phyloP scores from a whole-genome alignment of 1,140 invertebrate genomes.

The Cyphomyrmex costatus region DNA sequence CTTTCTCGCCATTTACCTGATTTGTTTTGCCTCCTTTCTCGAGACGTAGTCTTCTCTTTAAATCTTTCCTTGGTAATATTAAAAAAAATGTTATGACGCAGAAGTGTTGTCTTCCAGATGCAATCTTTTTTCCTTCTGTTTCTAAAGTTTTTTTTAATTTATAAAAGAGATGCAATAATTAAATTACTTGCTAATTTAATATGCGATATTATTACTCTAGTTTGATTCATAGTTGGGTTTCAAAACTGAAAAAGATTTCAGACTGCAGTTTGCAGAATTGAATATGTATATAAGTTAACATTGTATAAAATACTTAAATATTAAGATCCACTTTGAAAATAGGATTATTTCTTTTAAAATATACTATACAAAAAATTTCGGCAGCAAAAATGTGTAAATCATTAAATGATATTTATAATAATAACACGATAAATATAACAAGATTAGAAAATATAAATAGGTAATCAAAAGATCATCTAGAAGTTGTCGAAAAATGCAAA shows the following conservation, averaged over 20 bases:
- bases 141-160: background rate
- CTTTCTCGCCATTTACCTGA: constrained; percentile 12
- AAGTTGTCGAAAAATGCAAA: background rate
- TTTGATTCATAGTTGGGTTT: too few relatives aligned
- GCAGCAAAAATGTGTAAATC: background rate
- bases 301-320: too few relatives aligned
- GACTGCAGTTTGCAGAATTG: too few relatives aligned
- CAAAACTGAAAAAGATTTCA: too few relatives aligned
- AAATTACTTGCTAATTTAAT: too few relatives aligned
- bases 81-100: background rate
- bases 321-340: too few relatives aligned
- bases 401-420: background rate
- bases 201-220: too few relatives aligned
- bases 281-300: too few relatives aligned
- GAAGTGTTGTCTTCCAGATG: background rate
- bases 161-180: too few relatives aligned
- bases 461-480: too few relatives aligned
- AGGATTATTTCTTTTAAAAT: background rate
- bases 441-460: background rate
- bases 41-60: background rate
- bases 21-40: background rate
- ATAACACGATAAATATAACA: background rate
- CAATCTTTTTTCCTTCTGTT: background rate
- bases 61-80: background rate
- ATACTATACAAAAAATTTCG: background rate